Conservation (phyloP, 2,888 invertebrate genomes). For the Drosophila kokeensis region DNA sequence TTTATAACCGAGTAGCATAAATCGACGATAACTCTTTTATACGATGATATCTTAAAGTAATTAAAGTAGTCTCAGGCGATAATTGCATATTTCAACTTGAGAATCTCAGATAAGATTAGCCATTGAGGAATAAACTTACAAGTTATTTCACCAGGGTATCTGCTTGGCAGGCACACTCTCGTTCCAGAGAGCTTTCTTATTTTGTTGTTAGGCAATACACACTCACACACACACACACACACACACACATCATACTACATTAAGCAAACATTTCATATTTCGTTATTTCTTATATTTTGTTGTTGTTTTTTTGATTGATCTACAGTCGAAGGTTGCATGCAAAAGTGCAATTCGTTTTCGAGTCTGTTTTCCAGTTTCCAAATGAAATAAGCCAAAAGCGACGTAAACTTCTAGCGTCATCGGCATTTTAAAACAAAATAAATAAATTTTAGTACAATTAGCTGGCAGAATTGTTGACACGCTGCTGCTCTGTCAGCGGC, state of each 20-base stretch:
- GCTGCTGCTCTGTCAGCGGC: slow-evolving; percentile 48
- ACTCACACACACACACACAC: slow-evolving; percentile 11
- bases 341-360: slow-evolving; percentile 74
- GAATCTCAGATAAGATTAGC: not conserved
- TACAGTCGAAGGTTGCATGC: slow-evolving; percentile 79
- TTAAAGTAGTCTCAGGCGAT: not conserved
- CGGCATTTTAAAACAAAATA: slow-evolving; percentile 57
- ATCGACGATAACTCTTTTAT: not conserved
- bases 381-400: slow-evolving; percentile 48
- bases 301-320: slow-evolving; percentile 71
- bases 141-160: slow-evolving; percentile 8
- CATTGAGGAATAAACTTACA: not conserved
- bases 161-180: not conserved
- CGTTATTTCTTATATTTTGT: slow-evolving; percentile 7
- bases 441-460: slow-evolving; percentile 74
- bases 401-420: slow-evolving; percentile 46
- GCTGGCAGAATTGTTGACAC: slow-evolving; percentile 71
- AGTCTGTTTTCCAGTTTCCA: slow-evolving; percentile 59
- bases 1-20: not conserved
- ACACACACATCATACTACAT: not conserved
- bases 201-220: slow-evolving; percentile 25
- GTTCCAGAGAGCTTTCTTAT: slow-evolving; percentile 2
- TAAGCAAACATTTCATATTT: slow-evolving; percentile 38
- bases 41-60: not conserved
- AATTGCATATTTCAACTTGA: not conserved